Percentiles rank a stretch among this genome's conserved stretches.
Conservation (phyloP, 1,140 invertebrate species). For the Cheumatopsyche charites region DNA sequence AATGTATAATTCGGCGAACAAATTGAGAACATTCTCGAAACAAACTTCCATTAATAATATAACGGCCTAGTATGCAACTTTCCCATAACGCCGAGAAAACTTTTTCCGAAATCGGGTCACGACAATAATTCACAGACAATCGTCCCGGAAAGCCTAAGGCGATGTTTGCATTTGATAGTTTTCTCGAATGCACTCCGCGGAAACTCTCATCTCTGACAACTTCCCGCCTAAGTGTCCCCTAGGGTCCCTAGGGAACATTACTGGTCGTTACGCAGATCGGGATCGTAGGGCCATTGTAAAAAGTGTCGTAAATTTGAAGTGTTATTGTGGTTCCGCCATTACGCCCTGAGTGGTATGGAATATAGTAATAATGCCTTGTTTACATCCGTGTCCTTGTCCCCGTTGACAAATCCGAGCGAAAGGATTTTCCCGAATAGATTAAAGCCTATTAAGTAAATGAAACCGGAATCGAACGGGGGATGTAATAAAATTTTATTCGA, state of each 20-base stretch:
- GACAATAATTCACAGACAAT: too few relatives aligned
- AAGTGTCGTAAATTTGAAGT: constrained; percentile 28
- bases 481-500: constrained; percentile 10
- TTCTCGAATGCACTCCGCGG: too few relatives aligned
- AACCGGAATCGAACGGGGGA: neutral
- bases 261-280: neutral
- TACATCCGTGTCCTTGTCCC: constrained; percentile 15
- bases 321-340: constrained; percentile 22
- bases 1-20: too few relatives aligned
- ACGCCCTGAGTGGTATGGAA: neutral
- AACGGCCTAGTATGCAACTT: too few relatives aligned
- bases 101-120: too few relatives aligned
- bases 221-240: neutral
- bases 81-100: too few relatives aligned
- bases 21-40: too few relatives aligned
- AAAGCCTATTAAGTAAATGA: too few relatives aligned
- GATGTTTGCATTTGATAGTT: too few relatives aligned
- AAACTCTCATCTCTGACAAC: too few relatives aligned
- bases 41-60: too few relatives aligned
- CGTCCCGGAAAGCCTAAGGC: too few relatives aligned
- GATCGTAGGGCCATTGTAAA: neutral
- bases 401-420: constrained; percentile 13
- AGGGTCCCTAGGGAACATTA: neutral
- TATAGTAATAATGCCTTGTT: constrained; percentile 34
- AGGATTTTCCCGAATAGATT: neutral